Conservation (phyloP, 2,888 invertebrate species). For the Polia nebulosa region DNA sequence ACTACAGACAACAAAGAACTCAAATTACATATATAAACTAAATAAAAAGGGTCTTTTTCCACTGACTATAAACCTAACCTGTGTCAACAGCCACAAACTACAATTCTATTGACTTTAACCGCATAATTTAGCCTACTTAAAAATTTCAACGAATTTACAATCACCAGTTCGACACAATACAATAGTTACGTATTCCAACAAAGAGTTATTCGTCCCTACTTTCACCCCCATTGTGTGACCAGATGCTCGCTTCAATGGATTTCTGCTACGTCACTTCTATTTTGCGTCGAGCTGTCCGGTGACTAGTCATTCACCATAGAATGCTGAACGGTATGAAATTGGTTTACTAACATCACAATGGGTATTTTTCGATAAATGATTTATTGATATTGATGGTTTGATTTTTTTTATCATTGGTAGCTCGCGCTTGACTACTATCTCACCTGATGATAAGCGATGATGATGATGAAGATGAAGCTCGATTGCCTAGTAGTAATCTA, state of each 20-base stretch:
- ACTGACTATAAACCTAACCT: no score
- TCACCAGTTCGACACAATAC: constrained; percentile 36
- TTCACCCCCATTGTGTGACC: constrained; percentile 39
- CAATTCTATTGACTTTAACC: constrained; percentile 6
- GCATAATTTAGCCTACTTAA: constrained; percentile 21
- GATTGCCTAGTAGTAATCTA: no score
- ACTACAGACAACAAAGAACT: not conserved
- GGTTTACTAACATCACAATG: constrained; percentile 50
- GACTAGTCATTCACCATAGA: constrained; percentile 39
- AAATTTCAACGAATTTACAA: constrained; percentile 24
- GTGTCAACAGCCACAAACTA: not conserved
- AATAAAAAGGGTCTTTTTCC: no score
- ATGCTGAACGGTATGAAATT: constrained; percentile 63
- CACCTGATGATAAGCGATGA: no score
- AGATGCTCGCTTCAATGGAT: constrained; percentile 51
- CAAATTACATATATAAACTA: not conserved
- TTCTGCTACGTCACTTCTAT: constrained; percentile 60
- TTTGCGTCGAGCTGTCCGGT: constrained; percentile 51
- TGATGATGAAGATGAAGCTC: no score
- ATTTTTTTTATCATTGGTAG: no score
- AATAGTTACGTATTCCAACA: constrained; percentile 40
- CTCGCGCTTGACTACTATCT: no score
- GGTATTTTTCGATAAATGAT: constrained; percentile 42
- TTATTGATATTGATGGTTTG: constrained; percentile 52
- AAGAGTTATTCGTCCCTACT: constrained; percentile 45